Base-by-base conservation (phyloP, 2,113 vertebrate species). In the Corythornis cristatus region DNA sequence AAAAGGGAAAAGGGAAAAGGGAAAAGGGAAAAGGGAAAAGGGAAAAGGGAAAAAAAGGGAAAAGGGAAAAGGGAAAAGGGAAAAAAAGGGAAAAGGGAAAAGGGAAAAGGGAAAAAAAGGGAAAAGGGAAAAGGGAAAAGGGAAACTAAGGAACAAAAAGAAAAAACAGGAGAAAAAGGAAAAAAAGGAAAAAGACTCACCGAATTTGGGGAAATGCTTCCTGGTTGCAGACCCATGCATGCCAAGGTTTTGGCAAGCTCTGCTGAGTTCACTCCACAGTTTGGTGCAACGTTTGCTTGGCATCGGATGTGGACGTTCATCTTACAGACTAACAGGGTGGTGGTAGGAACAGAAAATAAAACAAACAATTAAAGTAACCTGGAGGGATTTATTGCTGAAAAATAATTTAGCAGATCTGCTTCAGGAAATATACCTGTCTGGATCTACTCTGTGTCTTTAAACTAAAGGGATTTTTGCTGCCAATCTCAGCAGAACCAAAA, bases 261-360 rank as follows among this genome's bases (percentile, higher is more conserved):
- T 86, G 98, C 99, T 1, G 98, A 98, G 43, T 99, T 99, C 65
- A 99, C 99, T 21, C 99, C 99, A 35, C 99, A 99, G 97, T 97
- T 99, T 0, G 99, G 99, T 9, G 99, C 99, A 35, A 99, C 99
- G 0, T 99, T 99, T 29, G 98, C 97, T 97, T 99, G 98, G 90
- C 99, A 99, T 66, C 99, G 98, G 92, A 99, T 99, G 96, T 99
- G 99, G 57, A 99, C 98, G 0, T 99, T 99, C 98, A 99, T 99
- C 98, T 99, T 99, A 93, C 99, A 99, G n/a, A 99, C 99, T 99
- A 92, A 18, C 6, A 15, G 8, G 48, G 65, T 2, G 16, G 67
- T 14, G 11, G 31, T 8, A 66, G 77, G 17, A 53, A 68, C n/a
- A 90, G 43, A 86, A 91, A 94, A 20, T 12, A 83, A 93, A 89